A percentile compares a stretch with the other conserved stretches of the same genome.
These are phyloP conservation scores for Dinomys branickii DNA, from an alignment of 2,113 vertebrate species.

Conservation along the genomic window DNA sequence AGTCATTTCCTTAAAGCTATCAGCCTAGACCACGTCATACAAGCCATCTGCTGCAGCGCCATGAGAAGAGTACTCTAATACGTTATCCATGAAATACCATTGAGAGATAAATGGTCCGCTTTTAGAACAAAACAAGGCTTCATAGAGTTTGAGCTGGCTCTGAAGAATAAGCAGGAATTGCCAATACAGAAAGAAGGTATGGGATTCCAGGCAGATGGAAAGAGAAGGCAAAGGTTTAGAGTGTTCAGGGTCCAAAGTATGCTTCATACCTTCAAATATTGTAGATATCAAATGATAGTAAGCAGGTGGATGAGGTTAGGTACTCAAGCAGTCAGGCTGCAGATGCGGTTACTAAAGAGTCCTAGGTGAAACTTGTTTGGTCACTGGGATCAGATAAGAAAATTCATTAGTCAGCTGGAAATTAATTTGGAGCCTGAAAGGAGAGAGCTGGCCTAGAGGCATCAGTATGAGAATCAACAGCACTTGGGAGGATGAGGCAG, in stretches of 20 bases:
- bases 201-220: not conserved
- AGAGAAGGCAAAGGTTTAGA: not conserved
- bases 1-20: not conserved
- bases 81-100: not conserved
- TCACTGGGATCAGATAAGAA: not conserved
- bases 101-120: not conserved
- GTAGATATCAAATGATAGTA: not conserved
- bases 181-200: not conserved
- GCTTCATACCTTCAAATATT: not conserved
- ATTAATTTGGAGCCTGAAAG: not conserved
- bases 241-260: not conserved
- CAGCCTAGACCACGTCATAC: not conserved
- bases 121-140: not conserved
- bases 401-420: not conserved
- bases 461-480: not conserved
- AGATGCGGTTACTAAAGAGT: not conserved
- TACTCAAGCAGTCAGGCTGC: not conserved
- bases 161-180: constrained; percentile 16
- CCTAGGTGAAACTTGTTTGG: not conserved
- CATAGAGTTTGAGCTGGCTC: not conserved
- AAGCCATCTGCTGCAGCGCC: not conserved
- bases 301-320: not conserved
- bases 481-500: not conserved
- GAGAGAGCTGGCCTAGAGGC: not conserved
- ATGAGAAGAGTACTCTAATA: not conserved